phyloP scores from a whole-genome alignment of 2,888 invertebrate genomes.

The Folsomia manolachei region DNA sequence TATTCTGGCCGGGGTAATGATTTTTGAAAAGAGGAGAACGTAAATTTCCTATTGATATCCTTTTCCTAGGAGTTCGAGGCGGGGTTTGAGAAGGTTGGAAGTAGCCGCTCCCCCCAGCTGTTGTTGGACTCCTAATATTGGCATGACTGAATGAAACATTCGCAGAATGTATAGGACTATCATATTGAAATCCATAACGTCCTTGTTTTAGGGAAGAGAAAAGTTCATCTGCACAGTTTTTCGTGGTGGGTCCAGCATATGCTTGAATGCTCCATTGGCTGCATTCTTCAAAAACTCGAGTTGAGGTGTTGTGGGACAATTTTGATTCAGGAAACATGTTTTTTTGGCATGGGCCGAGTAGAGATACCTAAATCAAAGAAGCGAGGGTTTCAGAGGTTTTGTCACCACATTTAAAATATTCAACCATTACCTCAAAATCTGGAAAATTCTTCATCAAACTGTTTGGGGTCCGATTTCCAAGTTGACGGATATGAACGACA shows the following conservation, averaged over 20 bases:
- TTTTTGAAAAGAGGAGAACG: background rate
- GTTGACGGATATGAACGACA: slow-evolving; percentile 67
- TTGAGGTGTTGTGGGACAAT: background rate
- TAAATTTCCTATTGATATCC: background rate
- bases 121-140: background rate
- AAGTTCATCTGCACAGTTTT: slow-evolving; percentile 66
- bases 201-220: slow-evolving; percentile 28
- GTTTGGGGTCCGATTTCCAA: slow-evolving; percentile 27
- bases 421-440: slow-evolving; percentile 27
- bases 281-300: background rate
- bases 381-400: background rate
- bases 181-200: slow-evolving; percentile 7
- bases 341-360: slow-evolving; percentile 19
- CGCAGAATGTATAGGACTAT: no score
- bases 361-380: slow-evolving; percentile 3
- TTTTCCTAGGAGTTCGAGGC: slow-evolving; percentile 57
- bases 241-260: slow-evolving; percentile 87
- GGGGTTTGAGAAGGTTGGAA: slow-evolving; percentile 71
- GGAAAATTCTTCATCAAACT: slow-evolving; percentile 27
- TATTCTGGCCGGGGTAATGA: slow-evolving; percentile 18
- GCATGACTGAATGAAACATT: background rate
- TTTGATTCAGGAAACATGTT: slow-evolving; percentile 14
- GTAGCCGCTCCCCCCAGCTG: background rate
- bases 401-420: slow-evolving; percentile 1
- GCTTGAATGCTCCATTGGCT: slow-evolving; percentile 62